phyloP scores from a whole-genome alignment of 2,797 vertebrate genomes.

The Amazonetta brasiliensis region DNA sequence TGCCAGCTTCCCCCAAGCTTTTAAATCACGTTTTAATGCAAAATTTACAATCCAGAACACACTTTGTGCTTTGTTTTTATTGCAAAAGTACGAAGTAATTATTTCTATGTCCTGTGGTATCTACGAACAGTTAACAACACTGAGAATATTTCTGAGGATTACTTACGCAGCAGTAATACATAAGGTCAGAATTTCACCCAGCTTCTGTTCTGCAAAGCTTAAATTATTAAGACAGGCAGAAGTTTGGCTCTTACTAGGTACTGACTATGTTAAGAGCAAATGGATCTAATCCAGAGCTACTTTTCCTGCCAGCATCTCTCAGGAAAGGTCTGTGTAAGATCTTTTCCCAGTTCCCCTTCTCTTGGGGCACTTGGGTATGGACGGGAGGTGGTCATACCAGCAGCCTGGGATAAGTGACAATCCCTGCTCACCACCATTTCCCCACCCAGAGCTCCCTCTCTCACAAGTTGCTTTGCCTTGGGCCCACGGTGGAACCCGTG shows the following conservation, averaged over 20 bases:
- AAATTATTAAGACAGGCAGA: conserved; percentile 47
- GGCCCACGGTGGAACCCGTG: neutral
- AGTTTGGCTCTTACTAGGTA: conserved; percentile 45
- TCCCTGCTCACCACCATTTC: neutral
- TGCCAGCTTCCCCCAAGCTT: neutral
- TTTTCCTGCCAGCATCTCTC: conserved; percentile 24
- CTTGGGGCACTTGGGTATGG: neutral
- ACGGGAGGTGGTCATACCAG: neutral
- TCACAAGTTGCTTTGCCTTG: neutral
- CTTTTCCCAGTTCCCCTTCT: neutral
- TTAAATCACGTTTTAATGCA: neutral
- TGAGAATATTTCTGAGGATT: conserved; percentile 1
- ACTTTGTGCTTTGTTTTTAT: neutral
- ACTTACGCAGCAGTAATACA: conserved; percentile 43
- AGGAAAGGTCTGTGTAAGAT: neutral
- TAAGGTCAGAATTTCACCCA: conserved; percentile 53
- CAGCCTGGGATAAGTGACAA: neutral
- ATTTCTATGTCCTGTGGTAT: neutral
- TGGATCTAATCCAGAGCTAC: conserved; percentile 28
- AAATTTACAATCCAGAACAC: neutral
- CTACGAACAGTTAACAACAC: conserved; percentile 4
- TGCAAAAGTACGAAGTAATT: neutral
- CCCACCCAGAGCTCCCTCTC: neutral
- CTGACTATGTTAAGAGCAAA: conserved; percentile 41
- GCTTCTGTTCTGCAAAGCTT: conserved; percentile 41